A percentile compares a stretch with the other conserved stretches of the same genome.
These are phyloP conservation scores for Schizopygopsis pylzovi DNA, from an alignment of 2,797 vertebrate species.

Conservation along the genomic window DNA sequence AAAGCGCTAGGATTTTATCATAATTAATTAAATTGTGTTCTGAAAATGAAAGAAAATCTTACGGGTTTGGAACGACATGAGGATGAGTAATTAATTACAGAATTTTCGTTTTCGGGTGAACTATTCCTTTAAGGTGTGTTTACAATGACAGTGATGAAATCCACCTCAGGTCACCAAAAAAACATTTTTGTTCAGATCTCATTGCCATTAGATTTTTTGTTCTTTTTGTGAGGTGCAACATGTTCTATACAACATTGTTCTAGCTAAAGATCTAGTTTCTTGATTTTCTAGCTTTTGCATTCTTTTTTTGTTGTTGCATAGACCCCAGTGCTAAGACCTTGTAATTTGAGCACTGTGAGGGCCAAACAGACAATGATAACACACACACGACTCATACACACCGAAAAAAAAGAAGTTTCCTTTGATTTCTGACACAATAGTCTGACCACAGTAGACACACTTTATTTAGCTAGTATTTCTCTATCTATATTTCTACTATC, in stretches of 20 bases:
- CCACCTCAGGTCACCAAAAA: neutral
- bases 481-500: conserved; percentile 47
- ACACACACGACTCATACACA: conserved; percentile 23
- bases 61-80: neutral
- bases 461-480: conserved; percentile 74
- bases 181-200: conserved; percentile 44
- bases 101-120: neutral
- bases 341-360: conserved; percentile 41
- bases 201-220: conserved; percentile 59
- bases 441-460: conserved; percentile 77
- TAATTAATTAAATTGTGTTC: neutral
- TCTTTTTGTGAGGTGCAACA: conserved; percentile 61
- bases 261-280: conserved; percentile 6
- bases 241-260: conserved; percentile 19
- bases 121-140: neutral
- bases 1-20: neutral
- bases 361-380: conserved; percentile 30
- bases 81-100: neutral
- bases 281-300: neutral
- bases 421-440: conserved; percentile 71
- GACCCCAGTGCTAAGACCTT: conserved; percentile 83
- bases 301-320: conserved; percentile 68
- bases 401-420: conserved; percentile 63
- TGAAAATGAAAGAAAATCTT: neutral
- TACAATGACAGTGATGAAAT: neutral